These are phyloP conservation scores for Psittacara wagleri DNA, from an alignment of 2,113 vertebrate genomes.

Conservation along the genomic window DNA sequence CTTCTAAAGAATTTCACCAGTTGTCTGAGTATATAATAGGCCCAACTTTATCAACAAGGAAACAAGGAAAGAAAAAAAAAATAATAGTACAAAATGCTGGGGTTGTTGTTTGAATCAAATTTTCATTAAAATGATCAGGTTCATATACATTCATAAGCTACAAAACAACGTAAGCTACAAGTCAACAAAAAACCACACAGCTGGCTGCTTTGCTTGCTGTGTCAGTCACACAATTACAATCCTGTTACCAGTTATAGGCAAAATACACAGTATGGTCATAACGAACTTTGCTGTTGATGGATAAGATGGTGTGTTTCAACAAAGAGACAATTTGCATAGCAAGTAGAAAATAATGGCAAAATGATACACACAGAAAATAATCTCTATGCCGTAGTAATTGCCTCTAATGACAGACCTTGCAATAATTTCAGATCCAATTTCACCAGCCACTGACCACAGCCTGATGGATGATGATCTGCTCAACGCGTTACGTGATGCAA, in stretches of 20 bases:
- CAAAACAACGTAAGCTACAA: not conserved
- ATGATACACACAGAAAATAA: not conserved
- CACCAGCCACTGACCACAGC: not conserved
- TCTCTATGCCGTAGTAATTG: not conserved
- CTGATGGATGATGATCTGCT: not conserved
- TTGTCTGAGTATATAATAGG: not conserved
- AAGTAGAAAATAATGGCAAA: not conserved
- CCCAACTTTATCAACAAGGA: not conserved
- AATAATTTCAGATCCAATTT: not conserved
- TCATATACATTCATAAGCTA: not conserved
- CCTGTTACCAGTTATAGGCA: not conserved
- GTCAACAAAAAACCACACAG: not conserved
- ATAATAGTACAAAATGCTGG: not conserved
- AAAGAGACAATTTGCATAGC: not conserved
- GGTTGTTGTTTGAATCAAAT: not conserved
- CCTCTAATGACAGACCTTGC: not conserved
- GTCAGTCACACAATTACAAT: not conserved
- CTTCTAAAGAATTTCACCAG: not conserved
- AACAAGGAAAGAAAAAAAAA: not conserved
- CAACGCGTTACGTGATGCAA: rapidly evolving
- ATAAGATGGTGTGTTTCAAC: not conserved
- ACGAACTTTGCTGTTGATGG: not conserved
- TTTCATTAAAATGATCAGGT: not conserved
- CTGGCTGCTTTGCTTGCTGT: not conserved
- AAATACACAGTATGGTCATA: not conserved